Evolutionary conservation across 1,140 invertebrate genomes (phyloP), one percentile per base, ranked within the genome.

Genomic region (Ectropis grisescens): DNA sequence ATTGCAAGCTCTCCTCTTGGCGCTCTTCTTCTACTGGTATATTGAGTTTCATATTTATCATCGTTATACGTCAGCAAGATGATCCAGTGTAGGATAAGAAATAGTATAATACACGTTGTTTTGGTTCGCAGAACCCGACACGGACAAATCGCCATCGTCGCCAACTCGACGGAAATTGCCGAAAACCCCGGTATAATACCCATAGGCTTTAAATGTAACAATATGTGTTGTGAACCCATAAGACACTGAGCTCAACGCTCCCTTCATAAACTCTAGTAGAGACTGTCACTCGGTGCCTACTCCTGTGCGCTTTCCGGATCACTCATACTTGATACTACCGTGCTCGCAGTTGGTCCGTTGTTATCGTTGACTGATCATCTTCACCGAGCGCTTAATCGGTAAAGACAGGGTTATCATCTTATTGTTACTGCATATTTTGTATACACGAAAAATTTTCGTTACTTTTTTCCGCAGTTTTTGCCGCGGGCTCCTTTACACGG

Each of bases 141-240:
- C 85, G 66, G 91, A 93, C 66, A 93, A 93, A 87, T 88, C 90
- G 48, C 91, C 91, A 52, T 90, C 91, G 44, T 93, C 92, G 62
- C 92, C 93, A 58, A 94, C 92, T 51, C 88, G 93, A 86, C 88
- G 93, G 87, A 95, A 94, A 90, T 86, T 95, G 81, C 93, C 93
- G 81, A 94, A 94, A 88, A 94, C 93, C 84, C 93, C 93, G 90
- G 92, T 94, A 93, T 93, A 93, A 92, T 85, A 76, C 58, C 49
- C 54, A 67, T 62, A 78, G 69, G 71, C 60, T 74, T 78, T 74
- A 67, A 71, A 60, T 68, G 58, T 76, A 71, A 62, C 55, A 50
- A 71, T 78, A 66, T 68, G 76, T 81, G 72, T 79, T 79, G 76
- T 79, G 76, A 79, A 62, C 59, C 61, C 53, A 58, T 64, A 42